These are phyloP conservation scores for Polypedilum vanderplanki DNA, from an alignment of 1,140 invertebrate species.

Conservation along the genomic window DNA sequence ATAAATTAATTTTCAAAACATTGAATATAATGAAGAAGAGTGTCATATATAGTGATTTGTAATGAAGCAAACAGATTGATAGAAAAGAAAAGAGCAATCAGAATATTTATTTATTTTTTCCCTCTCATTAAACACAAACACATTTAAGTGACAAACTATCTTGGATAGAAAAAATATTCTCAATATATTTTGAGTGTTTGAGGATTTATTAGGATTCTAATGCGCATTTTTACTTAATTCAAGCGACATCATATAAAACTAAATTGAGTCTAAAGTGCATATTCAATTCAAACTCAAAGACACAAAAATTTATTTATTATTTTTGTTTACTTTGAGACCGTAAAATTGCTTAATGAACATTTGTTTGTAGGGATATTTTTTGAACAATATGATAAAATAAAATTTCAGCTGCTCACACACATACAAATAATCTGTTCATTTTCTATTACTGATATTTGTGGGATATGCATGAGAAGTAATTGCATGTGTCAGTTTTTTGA, in stretches of 20 bases:
- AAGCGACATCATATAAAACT: too few relatives aligned
- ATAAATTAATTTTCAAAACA: neutral
- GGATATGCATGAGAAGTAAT: constrained; percentile 12
- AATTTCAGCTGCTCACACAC: constrained; percentile 2
- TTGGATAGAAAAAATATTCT: too few relatives aligned
- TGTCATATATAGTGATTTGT: too few relatives aligned
- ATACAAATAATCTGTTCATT: neutral
- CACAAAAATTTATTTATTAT: constrained; percentile 21
- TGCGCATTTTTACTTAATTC: too few relatives aligned
- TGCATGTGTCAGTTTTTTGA: neutral
- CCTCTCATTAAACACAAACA: constrained; percentile 24
- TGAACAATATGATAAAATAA: neutral
- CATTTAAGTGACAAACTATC: neutral
- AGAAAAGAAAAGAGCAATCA: constrained; percentile 3
- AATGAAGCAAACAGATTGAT: too few relatives aligned
- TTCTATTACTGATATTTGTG: neutral
- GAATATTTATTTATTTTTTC: neutral
- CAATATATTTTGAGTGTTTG: too few relatives aligned
- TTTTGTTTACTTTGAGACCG: neutral
- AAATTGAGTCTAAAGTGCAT: too few relatives aligned
- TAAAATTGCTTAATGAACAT: constrained; percentile 24
- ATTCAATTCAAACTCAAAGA: neutral
- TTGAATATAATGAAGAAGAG: too few relatives aligned
- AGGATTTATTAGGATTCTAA: too few relatives aligned
- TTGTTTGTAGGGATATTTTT: too few relatives aligned